phyloP scores from a whole-genome alignment of 2,113 vertebrate species.

The Syngnathus floridae region DNA sequence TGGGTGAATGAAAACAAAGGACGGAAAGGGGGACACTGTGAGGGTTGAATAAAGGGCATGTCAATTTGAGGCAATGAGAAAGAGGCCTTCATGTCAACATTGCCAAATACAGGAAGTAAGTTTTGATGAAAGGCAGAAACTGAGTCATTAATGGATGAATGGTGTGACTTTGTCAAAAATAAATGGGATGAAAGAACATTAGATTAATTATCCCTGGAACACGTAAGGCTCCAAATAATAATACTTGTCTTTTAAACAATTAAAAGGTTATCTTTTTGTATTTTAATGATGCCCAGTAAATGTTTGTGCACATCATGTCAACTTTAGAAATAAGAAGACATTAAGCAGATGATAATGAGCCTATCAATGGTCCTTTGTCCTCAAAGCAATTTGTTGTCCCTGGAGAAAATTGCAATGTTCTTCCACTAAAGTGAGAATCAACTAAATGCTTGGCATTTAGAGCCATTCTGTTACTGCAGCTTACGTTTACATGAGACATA shows the following conservation, averaged over 20 bases:
- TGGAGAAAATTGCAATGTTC: conserved; percentile 23
- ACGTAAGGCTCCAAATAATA: not conserved
- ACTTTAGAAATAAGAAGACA: conserved; percentile 22
- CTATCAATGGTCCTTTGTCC: conserved; percentile 26
- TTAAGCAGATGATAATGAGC: conserved; percentile 36
- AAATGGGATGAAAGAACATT: not conserved
- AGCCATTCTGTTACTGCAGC: conserved; percentile 18
- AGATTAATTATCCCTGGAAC: conserved; percentile 15
- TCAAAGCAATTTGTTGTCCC: conserved; percentile 23
- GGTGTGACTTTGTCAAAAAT: not conserved
- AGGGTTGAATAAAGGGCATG: not conserved
- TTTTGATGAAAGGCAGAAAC: conserved; percentile 21
- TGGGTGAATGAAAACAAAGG: not conserved
- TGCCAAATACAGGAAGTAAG: conserved; percentile 16
- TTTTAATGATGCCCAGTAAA: conserved; percentile 19
- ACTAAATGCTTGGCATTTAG: conserved; percentile 31
- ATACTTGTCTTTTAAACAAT: conserved; percentile 9
- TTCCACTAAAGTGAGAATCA: conserved; percentile 19
- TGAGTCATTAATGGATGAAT: not conserved
- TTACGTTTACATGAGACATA: conserved; percentile 43
- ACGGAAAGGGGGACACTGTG: not conserved
- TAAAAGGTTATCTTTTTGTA: conserved; percentile 13
- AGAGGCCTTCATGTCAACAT: conserved; percentile 16
- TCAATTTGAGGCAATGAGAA: conserved; percentile 22
- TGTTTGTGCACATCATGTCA: conserved; percentile 16